Percentiles rank a stretch among this genome's conserved stretches.
Evolutionary conservation across 2,888 invertebrate genomes (phyloP).

Genomic region (Andrena dorsata): DNA sequence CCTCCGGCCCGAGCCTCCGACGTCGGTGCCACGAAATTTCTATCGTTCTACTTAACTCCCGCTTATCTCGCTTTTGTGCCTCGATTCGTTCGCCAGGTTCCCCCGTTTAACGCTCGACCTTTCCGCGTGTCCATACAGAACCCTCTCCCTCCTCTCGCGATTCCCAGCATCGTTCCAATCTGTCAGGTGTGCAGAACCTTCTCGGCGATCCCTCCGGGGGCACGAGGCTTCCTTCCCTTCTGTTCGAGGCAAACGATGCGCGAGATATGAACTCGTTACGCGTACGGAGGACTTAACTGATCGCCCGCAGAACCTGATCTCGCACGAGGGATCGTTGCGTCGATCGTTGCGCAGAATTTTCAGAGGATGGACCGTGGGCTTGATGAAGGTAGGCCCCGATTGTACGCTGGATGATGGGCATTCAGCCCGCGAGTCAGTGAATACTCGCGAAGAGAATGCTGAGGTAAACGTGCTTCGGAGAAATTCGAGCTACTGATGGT

Average conservation of each 20-base stretch:
- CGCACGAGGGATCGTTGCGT: conserved; percentile 61
- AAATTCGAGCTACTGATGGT: too few relatives aligned
- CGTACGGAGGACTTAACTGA: conserved; percentile 72
- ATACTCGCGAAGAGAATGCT: background rate
- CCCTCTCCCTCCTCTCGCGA: conserved; percentile 15
- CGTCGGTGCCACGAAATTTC: conserved; percentile 47
- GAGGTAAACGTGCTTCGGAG: background rate
- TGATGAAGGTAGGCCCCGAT: conserved; percentile 3
- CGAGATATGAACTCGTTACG: conserved; percentile 80
- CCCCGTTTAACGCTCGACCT: background rate
- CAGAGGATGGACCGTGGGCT: conserved; percentile 12
- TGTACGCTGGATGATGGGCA: background rate
- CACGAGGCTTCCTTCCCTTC: conserved; percentile 58
- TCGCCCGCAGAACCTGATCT: conserved; percentile 70
- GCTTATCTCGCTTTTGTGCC: conserved; percentile 47
- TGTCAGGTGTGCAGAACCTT: conserved; percentile 51
- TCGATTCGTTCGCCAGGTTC: background rate
- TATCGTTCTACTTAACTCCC: conserved; percentile 36
- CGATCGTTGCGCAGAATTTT: conserved; percentile 27
- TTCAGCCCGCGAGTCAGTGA: background rate
- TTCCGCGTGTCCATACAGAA: conserved; percentile 4
- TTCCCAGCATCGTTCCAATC: conserved; percentile 6
- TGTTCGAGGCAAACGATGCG: conserved; percentile 79
- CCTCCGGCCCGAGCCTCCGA: conserved; percentile 34
- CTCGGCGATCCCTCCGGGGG: conserved; percentile 31